These are phyloP conservation scores for Ashinkailepas kermadecensis DNA, from an alignment of 2,888 invertebrate species.

Conservation along the genomic window DNA sequence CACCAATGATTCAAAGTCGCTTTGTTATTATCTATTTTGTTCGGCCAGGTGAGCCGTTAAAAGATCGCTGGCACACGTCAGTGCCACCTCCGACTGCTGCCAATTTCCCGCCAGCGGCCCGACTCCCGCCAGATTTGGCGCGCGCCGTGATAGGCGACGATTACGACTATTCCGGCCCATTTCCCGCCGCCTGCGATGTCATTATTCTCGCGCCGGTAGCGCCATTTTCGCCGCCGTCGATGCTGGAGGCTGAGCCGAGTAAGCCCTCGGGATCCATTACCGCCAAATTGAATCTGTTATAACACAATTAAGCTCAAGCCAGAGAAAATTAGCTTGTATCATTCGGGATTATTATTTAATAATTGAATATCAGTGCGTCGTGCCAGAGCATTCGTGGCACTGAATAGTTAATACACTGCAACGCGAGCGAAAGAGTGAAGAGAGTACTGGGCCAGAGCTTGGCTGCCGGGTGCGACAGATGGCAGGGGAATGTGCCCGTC, in stretches of 20 bases:
- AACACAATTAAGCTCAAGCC: slow-evolving; percentile 16
- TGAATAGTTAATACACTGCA: neutral
- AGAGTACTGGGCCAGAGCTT: neutral
- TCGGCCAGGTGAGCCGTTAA: no score
- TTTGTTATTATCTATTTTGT: no score
- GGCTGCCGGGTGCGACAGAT: no score
- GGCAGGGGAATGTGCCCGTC: no score
- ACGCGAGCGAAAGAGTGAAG: neutral
- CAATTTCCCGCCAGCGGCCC: neutral
- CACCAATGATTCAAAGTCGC: no score
- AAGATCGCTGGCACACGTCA: no score
- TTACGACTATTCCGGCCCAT: slow-evolving; percentile 12
- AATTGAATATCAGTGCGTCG: slow-evolving; percentile 12
- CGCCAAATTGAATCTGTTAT: slow-evolving; percentile 12
- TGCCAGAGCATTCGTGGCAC: neutral
- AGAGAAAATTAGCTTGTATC: slow-evolving; percentile 21
- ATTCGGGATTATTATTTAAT: slow-evolving; percentile 22
- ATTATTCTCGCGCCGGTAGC: neutral
- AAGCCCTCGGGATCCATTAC: neutral
- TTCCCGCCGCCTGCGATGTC: neutral
- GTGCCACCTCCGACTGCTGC: neutral
- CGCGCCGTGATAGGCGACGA: slow-evolving; percentile 14
- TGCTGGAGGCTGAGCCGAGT: neutral
- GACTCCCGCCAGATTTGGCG: slow-evolving; percentile 11
- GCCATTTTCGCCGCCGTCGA: neutral